Evolutionary conservation across 92 coral and sea anemone genomes (phyloP), one percentile per base, ranked within the genome.

Genomic region (Actinernus sp.): DNA sequence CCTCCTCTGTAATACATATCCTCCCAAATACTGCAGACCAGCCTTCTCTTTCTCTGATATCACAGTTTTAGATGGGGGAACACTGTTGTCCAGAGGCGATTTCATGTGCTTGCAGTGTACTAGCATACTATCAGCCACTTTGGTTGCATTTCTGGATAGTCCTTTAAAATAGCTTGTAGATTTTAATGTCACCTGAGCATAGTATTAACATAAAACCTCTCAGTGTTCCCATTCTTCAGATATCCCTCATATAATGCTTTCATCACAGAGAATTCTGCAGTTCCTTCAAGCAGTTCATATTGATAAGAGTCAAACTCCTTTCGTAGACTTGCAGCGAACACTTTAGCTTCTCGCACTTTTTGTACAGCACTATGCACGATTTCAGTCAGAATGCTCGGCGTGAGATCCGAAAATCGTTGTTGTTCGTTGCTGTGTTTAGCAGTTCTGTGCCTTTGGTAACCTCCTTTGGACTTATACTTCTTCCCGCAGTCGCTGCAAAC

Each of bases 121-220:
- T 2, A 77, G 55, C 82, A 82, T 65, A 41, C 67, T n/a, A 37
- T 76, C 86, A 7, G 90, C 90, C 25, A 84, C 86, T 44, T 79
- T 79, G 34, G 74, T 84, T 28, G 91, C 41, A 86, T 69, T 68
- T 84, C 55, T 21, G 48, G 61, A 68, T 0, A 84, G 61, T 55
- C 85, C 90, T 61, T 46, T 45, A 26, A 69, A 84, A 26, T 46
- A 78, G 8, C 38, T 77, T 31, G 80, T 52, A 45, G 85, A 75
- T 5, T 83, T 77, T 22, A 83, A 32, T 3, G 79, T 71, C 5
- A 83, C 32, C 30, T 41, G 25, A 3, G 53, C 68, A 69, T 84
- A 78, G 39, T 8, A 84, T 69, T 68, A 4, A 31, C 74, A 79
- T 78, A 84, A 55, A 70, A 84, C 44, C 69, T 76, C 40, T 84